Evolutionary conservation across 2,888 invertebrate species (phyloP).

Genomic region (Tubulanus polymorphus): DNA sequence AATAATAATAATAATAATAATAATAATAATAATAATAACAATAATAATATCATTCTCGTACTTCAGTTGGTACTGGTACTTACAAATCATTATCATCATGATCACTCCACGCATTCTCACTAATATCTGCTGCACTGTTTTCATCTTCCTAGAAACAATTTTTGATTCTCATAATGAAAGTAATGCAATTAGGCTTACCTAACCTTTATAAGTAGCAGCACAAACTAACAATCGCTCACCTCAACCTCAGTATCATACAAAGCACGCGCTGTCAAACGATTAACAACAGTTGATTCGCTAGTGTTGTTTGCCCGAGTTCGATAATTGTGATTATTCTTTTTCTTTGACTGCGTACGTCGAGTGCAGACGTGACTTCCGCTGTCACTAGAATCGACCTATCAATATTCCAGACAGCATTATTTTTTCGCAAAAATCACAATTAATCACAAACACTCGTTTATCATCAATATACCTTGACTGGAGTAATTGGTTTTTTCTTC

Average conservation of each 20-base stretch:
- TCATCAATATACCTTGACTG: slow-evolving; percentile 14
- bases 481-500: slow-evolving; percentile 37
- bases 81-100: no score
- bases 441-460: background rate
- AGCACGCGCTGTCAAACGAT: slow-evolving; percentile 46
- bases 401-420: background rate
- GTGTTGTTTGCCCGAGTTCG: slow-evolving; percentile 4
- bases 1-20: no score
- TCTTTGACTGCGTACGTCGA: slow-evolving; percentile 9
- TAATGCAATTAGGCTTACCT: no score
- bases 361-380: slow-evolving; percentile 26
- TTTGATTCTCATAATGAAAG: no score
- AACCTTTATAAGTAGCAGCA: no score
- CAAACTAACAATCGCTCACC: slow-evolving; percentile 19
- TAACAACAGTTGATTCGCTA: slow-evolving; percentile 40
- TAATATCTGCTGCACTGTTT: no score
- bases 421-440: background rate
- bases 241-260: slow-evolving; percentile 53
- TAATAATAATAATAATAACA: no score
- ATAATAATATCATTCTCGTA: no score
- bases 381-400: slow-evolving; percentile 29
- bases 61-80: no score
- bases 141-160: no score
- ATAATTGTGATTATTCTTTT: slow-evolving; percentile 19
- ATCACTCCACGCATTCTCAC: no score